Percentiles rank a stretch among this genome's conserved stretches.
Conservation (phyloP, 2,797 vertebrate genomes). For the Sciurus vulgaris region DNA sequence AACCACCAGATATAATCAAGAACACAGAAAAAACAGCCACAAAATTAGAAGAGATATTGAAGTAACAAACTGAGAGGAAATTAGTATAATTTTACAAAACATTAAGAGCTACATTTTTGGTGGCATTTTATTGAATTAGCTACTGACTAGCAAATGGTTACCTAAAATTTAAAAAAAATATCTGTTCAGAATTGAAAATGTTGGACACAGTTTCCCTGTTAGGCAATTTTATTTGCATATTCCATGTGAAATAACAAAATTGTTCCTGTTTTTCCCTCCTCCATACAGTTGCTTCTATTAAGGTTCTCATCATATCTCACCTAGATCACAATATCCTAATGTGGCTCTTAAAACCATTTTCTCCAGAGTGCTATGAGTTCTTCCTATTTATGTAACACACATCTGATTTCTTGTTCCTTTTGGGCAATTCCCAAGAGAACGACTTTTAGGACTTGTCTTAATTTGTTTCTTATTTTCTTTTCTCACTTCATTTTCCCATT, state of each 20-base stretch:
- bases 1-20: not conserved
- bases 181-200: constrained; percentile 32
- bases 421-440: not conserved
- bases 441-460: not conserved
- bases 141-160: not conserved
- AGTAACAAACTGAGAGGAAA: not conserved
- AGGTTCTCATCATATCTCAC: not conserved
- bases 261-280: not conserved
- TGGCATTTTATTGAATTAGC: not conserved
- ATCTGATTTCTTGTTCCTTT: not conserved
- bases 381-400: not conserved
- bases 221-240: not conserved
- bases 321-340: not conserved
- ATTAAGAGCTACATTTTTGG: not conserved
- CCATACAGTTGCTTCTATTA: not conserved
- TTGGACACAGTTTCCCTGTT: not conserved
- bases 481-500: not conserved
- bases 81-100: not conserved
- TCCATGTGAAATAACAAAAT: not conserved
- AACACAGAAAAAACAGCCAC: not conserved
- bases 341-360: not conserved
- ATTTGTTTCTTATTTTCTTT: not conserved
- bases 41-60: not conserved
- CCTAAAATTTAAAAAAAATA: constrained; percentile 30
- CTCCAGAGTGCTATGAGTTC: not conserved